Base-by-base conservation (phyloP, 2,888 invertebrate species). In the Neoscelio sp. region DNA sequence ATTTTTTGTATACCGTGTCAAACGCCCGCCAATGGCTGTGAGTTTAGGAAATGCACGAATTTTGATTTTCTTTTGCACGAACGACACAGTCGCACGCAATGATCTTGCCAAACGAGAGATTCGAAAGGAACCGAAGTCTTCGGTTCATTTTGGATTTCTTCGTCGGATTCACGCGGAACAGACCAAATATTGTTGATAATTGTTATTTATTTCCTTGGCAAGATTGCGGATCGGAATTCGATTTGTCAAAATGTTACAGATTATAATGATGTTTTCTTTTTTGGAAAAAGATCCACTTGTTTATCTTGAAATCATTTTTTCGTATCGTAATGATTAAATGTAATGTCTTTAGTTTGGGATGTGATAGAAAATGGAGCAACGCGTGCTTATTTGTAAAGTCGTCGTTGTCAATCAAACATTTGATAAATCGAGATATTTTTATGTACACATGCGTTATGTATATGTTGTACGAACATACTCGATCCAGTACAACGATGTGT, bases 41-140 rank as follows among this genome's bases (percentile, higher is more conserved):
- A 84, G 79, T 65, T 79, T 83, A 82, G 77, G 68, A n/a, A 44
- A 85, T 80, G 80, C 73, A 79, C 78, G 54, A 78, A 46, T 48
- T 50, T 73, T 71, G 44, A 80, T 80, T 65, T 75, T 77, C 30
- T 35, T 28, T 64, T 67, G 54, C 62, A 67, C 5, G 28, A 38
- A 54, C 48, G 40, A 60, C 48, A 40, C 26, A 70, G 50, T 58
- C 44, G 56, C 71, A 81, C 70, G 75, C 79, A 56, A 80, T 79
- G 83, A 85, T 86, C 86, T 87, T 88, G 85, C 86, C 87, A 87
- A 76, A n/a, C n/a, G n/a, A n/a, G n/a, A n/a, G n/a, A n/a, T n/a
- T n/a, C n/a, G n/a, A n/a, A 52, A 71, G 42, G 35, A 23, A 71
- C 52, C 52, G 60, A 48, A 58, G 4, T 38, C 35, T 44, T 20